Percentiles rank a stretch among this genome's conserved stretches.
Conservation (phyloP, 2,888 invertebrate species). For the Phymatocera aterrima region DNA sequence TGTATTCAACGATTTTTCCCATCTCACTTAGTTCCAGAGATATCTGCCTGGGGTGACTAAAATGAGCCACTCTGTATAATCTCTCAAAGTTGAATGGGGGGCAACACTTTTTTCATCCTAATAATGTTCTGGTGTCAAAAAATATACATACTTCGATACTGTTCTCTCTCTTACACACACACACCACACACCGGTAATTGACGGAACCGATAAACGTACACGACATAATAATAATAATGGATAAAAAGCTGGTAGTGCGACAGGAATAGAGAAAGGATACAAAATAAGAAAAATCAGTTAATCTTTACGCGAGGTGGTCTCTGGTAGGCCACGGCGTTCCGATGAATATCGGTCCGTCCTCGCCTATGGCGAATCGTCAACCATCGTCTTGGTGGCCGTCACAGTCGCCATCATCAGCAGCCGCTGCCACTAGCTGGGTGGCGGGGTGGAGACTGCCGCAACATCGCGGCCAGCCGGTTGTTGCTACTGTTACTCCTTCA, state of each 20-base stretch:
- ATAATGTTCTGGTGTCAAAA: too few species aligned
- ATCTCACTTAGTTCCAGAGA: too few species aligned
- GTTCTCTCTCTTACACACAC: too few species aligned
- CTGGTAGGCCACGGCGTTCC: constrained; percentile 3
- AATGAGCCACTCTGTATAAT: too few species aligned
- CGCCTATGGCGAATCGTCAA: constrained; percentile 37
- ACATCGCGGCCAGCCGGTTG: not conserved
- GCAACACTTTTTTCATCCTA: too few species aligned
- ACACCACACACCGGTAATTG: too few species aligned
- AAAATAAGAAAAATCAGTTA: not conserved
- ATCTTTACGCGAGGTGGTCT: constrained; percentile 17
- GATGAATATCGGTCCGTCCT: not conserved
- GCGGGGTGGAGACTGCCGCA: constrained; percentile 52
- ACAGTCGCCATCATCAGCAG: constrained; percentile 33
- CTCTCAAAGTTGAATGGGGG: too few species aligned
- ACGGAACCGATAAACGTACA: not conserved
- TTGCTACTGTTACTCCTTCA: too few species aligned
- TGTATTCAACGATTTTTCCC: too few species aligned
- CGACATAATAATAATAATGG: not conserved
- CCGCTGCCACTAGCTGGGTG: constrained; percentile 35
- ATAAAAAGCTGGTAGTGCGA: not conserved
- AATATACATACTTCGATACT: too few species aligned
- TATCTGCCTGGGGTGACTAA: too few species aligned
- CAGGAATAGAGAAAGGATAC: not conserved
- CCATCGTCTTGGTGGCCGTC: constrained; percentile 42